Conservation (phyloP, 2,888 invertebrate genomes). For the Tenthredo notha region DNA sequence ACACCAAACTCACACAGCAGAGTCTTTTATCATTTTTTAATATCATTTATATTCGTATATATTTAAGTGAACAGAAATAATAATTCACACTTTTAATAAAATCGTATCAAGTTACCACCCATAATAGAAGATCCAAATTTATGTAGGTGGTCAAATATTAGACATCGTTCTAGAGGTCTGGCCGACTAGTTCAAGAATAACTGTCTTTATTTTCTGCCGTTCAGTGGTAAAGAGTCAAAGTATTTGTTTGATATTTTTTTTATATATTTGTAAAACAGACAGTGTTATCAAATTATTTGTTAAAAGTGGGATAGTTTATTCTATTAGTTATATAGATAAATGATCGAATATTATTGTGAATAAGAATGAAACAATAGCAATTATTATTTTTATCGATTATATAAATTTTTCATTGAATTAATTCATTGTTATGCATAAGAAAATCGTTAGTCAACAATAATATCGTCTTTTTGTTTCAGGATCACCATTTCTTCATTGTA, state of each 20-base stretch:
- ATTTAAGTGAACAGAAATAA: neutral
- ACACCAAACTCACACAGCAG: neutral
- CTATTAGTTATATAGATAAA: neutral
- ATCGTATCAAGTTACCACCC: constrained; percentile 34
- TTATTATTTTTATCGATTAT: neutral
- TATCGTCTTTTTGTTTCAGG: constrained; percentile 38
- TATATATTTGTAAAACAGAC: neutral
- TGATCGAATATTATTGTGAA: neutral
- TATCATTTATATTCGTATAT: neutral
- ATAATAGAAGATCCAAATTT: constrained; percentile 2
- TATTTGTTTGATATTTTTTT: neutral
- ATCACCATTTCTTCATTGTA: neutral
- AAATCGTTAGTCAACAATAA: neutral
- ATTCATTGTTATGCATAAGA: neutral
- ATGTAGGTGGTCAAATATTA: constrained; percentile 16
- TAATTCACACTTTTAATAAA: neutral
- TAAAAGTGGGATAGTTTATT: neutral
- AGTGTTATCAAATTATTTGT: neutral
- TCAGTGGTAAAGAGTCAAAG: constrained; percentile 16
- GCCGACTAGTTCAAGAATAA: constrained; percentile 16
- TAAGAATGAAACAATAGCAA: neutral
- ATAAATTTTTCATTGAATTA: neutral
- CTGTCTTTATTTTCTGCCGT: neutral
- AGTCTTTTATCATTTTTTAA: neutral
- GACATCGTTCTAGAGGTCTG: neutral